These are phyloP conservation scores for Oscheius myriophilus DNA, from an alignment of 2,888 invertebrate species.

Conservation along the genomic window DNA sequence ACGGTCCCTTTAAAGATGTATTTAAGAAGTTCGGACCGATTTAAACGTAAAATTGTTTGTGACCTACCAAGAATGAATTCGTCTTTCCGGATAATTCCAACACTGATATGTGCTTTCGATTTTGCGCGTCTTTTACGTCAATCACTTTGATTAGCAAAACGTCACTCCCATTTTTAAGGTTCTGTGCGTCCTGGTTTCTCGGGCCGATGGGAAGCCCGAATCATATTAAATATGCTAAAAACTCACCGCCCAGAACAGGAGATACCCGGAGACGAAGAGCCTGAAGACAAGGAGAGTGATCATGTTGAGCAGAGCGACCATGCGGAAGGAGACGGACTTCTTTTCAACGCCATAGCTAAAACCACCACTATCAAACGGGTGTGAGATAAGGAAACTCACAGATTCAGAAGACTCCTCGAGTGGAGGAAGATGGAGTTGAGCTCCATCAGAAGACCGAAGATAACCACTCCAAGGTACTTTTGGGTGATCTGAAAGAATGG, in stretches of 20 bases:
- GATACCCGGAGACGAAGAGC: conserved; percentile 59
- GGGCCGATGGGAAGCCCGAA: too few relatives aligned
- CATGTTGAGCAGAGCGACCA: conserved; percentile 67
- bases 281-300: conserved; percentile 67
- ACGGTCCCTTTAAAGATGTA: too few relatives aligned
- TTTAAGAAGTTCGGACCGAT: too few relatives aligned
- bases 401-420: conserved; percentile 52
- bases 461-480: conserved; percentile 63
- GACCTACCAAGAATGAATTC: too few relatives aligned
- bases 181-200: background rate
- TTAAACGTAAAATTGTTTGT: too few relatives aligned
- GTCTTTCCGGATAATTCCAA: too few relatives aligned
- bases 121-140: too few relatives aligned
- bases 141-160: too few relatives aligned
- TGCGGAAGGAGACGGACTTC: conserved; percentile 60
- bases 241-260: conserved; percentile 62
- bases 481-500: conserved; percentile 40
- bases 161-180: background rate
- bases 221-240: background rate
- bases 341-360: conserved; percentile 60
- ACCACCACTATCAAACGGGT: conserved; percentile 1
- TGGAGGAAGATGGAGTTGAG: conserved; percentile 67
- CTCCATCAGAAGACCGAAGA: conserved; percentile 69
- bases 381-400: conserved; percentile 35
- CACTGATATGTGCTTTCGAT: too few relatives aligned